These are phyloP conservation scores for Pocillopora meandrina DNA, from an alignment of 92 coral and sea anemone species.

Conservation along the genomic window DNA sequence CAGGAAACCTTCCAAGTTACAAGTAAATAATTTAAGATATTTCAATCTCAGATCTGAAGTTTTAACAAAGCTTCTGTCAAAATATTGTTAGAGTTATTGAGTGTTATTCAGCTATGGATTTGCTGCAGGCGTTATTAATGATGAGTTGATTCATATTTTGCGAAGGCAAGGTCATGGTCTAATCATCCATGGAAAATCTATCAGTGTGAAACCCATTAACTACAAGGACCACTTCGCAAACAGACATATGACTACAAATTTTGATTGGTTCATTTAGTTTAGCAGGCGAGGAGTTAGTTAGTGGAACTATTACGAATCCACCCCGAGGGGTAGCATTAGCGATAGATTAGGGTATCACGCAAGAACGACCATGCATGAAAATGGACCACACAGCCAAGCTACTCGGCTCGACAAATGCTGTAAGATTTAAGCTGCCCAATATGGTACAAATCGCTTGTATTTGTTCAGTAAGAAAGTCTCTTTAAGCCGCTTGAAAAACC, in stretches of 20 bases:
- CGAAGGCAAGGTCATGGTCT: neutral
- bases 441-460: neutral
- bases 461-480: neutral
- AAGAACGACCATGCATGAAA: neutral
- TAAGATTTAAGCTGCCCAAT: neutral
- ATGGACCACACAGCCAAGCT: neutral
- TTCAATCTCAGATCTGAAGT: no score
- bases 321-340: neutral
- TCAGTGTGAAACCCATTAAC: neutral
- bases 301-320: conserved; percentile 16
- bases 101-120: neutral
- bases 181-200: neutral
- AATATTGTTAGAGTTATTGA: neutral
- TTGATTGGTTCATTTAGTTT: neutral
- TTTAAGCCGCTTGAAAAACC: no score
- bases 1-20: no score
- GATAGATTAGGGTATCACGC: conserved; percentile 29
- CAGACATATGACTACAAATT: no score
- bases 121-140: neutral
- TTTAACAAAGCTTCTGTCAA: neutral
- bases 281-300: conserved; percentile 19
- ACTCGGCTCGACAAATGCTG: no score
- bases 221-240: neutral
- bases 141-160: neutral
- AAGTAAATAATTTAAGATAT: no score